A percentile compares a stretch with the other conserved stretches of the same genome.
phyloP scores from a whole-genome alignment of 2,113 vertebrate species.

The Phrynosoma blainvillii region DNA sequence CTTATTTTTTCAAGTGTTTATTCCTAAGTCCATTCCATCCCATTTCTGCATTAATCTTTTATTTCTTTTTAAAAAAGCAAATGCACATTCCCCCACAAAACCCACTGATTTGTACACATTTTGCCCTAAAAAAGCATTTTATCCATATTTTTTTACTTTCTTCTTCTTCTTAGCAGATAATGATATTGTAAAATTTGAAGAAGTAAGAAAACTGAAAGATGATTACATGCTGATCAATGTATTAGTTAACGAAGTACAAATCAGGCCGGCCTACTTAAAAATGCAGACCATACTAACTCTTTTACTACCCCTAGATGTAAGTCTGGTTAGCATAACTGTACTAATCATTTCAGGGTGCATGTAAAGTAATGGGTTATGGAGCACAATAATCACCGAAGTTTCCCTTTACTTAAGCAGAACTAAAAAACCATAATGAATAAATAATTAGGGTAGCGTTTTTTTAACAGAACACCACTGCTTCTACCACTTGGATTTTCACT shows the following conservation, averaged over 20 bases:
- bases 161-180: not conserved
- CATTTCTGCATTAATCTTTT: not conserved
- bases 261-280: not conserved
- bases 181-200: not conserved
- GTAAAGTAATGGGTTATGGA: slow-evolving; percentile 40
- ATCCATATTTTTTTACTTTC: not conserved
- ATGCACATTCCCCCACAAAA: not conserved
- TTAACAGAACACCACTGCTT: slow-evolving; percentile 23
- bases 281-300: not conserved
- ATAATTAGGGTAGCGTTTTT: slow-evolving; percentile 31
- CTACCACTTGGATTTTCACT: slow-evolving; percentile 45
- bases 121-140: not conserved
- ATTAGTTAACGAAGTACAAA: not conserved
- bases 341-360: not conserved
- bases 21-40: not conserved
- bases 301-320: not conserved
- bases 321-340: not conserved
- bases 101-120: not conserved
- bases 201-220: not conserved
- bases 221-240: not conserved
- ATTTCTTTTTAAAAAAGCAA: not conserved
- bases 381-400: slow-evolving; percentile 32
- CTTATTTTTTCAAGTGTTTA: not conserved
- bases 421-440: slow-evolving; percentile 41
- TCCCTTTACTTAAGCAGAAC: slow-evolving; percentile 60